Evolutionary conservation across 64 coral and sea anemone species (phyloP).

Genomic region (Porites lutea): DNA sequence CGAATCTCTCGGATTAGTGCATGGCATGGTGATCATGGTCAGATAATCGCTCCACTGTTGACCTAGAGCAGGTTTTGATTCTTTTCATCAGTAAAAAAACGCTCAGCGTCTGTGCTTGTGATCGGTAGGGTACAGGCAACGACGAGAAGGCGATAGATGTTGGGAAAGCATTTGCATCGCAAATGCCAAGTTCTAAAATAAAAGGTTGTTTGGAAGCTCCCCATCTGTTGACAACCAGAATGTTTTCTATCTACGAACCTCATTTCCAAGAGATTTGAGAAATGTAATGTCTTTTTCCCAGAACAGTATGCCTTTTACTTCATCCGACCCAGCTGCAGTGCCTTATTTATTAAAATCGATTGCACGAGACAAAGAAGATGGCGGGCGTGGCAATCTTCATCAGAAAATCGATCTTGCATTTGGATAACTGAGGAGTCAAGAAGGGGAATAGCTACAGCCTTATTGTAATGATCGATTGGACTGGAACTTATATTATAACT

Average conservation of each 20-base stretch:
- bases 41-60: neutral
- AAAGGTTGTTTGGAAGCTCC: constrained; percentile 53
- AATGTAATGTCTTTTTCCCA: constrained; percentile 44
- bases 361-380: no score
- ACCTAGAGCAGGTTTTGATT: neutral
- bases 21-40: neutral
- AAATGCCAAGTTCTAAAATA: no score
- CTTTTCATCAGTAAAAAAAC: constrained; percentile 16
- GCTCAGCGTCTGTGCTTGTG: constrained; percentile 35
- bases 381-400: no score
- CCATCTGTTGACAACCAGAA: constrained; percentile 1
- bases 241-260: constrained; percentile 44
- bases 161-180: constrained; percentile 32
- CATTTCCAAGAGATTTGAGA: constrained; percentile 57
- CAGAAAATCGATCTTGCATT: no score
- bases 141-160: constrained; percentile 48
- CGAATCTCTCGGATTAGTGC: neutral
- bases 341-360: no score
- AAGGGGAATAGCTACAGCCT: no score
- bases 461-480: no score
- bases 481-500: no score
- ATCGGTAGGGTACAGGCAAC: constrained; percentile 66
- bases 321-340: no score
- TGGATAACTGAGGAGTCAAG: no score
- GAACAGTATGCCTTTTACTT: no score